Conservation (phyloP, 2,113 vertebrate genomes). For the Archocentrus centrarchus region DNA sequence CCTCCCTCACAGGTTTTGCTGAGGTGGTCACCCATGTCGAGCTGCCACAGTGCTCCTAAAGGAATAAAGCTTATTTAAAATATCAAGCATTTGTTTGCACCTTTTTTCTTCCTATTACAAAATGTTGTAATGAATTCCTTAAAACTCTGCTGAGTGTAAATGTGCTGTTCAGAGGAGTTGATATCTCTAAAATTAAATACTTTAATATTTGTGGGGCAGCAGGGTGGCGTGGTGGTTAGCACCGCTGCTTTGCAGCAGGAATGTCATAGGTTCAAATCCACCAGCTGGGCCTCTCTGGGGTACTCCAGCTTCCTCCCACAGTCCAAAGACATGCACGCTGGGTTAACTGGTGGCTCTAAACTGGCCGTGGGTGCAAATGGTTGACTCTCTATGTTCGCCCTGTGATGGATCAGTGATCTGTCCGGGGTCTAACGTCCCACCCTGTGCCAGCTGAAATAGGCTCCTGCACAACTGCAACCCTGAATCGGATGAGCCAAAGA, state of each 20-base stretch:
- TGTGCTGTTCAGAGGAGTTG: background rate
- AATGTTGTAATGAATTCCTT: background rate
- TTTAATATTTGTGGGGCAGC: background rate
- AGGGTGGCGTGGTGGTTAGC: background rate
- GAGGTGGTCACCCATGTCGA: constrained; percentile 36
- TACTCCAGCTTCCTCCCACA: background rate
- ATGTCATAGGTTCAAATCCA: background rate
- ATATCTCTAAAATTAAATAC: background rate
- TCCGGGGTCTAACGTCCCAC: no score
- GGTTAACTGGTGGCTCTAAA: background rate
- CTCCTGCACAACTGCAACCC: background rate
- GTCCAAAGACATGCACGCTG: background rate
- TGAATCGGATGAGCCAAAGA: background rate
- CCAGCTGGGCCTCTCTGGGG: background rate
- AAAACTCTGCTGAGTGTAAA: background rate
- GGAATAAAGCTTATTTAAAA: constrained; percentile 21
- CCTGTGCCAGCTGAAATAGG: no score
- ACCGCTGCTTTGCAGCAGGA: background rate
- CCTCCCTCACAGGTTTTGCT: constrained; percentile 33
- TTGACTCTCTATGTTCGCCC: no score
- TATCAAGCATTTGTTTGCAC: background rate
- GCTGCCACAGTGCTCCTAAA: constrained; percentile 1
- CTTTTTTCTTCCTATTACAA: background rate
- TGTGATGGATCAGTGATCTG: no score
- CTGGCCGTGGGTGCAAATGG: no score